Evolutionary conservation across 1,140 invertebrate species (phyloP).

Genomic region (Odontomachus brunneus): DNA sequence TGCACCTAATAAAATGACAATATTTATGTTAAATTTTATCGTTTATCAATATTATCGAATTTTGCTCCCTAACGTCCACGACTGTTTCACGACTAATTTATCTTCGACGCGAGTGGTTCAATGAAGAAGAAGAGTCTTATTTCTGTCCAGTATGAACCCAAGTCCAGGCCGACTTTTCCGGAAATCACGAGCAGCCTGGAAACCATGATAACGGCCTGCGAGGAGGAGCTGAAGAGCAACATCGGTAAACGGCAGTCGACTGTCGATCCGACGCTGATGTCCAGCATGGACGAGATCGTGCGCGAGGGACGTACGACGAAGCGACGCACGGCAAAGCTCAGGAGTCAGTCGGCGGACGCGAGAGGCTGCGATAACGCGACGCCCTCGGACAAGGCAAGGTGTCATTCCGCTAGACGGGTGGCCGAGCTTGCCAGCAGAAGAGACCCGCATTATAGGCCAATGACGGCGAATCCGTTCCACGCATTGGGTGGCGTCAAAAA

Average conservation of each 20-base stretch:
- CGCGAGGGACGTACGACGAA: conserved; percentile 78
- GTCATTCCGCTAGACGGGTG: conserved; percentile 87
- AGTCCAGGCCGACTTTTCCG: conserved; percentile 92
- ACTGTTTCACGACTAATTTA: neutral
- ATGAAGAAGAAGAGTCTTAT: conserved; percentile 64
- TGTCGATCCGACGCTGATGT: conserved; percentile 79
- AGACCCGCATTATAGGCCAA: conserved; percentile 91
- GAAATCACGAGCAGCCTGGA: conserved; percentile 88
- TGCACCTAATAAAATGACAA: too few relatives aligned
- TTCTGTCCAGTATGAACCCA: conserved; percentile 93
- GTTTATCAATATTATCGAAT: too few relatives aligned
- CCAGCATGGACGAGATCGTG: conserved; percentile 81
- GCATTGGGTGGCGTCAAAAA: conserved; percentile 91
- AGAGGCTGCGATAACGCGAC: conserved; percentile 81
- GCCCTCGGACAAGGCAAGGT: conserved; percentile 90
- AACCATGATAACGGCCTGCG: conserved; percentile 82
- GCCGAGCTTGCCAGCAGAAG: conserved; percentile 92
- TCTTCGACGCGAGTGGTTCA: neutral
- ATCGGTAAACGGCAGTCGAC: conserved; percentile 78
- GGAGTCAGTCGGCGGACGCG: conserved; percentile 83
- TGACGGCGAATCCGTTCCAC: conserved; percentile 90
- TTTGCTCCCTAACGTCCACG: too few relatives aligned
- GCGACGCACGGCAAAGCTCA: conserved; percentile 72
- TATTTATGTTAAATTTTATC: too few relatives aligned
- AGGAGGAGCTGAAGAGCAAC: conserved; percentile 77